These are phyloP conservation scores for Clusia tigrina DNA, from an alignment of 2,888 invertebrate species.

Conservation along the genomic window DNA sequence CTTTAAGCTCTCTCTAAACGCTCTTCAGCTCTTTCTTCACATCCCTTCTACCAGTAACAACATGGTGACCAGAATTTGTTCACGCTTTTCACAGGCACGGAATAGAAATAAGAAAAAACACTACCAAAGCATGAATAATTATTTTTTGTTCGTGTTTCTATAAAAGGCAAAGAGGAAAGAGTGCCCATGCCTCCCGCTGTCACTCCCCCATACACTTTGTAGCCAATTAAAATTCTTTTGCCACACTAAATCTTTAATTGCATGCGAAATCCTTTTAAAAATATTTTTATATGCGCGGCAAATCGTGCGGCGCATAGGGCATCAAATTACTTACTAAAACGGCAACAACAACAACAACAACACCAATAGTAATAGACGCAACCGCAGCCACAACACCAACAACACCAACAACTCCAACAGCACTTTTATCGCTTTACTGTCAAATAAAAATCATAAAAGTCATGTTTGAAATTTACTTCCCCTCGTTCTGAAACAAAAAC, in stretches of 20 bases:
- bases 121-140: too few species aligned
- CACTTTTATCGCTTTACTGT: slow-evolving; percentile 38
- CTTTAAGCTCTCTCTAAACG: too few species aligned
- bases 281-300: not conserved
- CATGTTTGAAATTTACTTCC: slow-evolving; percentile 40
- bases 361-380: not conserved
- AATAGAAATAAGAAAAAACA: too few species aligned
- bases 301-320: slow-evolving; percentile 4
- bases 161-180: too few species aligned
- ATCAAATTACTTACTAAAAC: not conserved
- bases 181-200: not conserved
- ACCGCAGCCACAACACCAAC: not conserved
- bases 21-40: too few species aligned
- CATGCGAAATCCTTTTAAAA: not conserved
- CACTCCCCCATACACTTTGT: too few species aligned
- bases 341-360: not conserved
- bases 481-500: slow-evolving; percentile 25
- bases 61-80: too few species aligned
- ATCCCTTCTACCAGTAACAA: too few species aligned
- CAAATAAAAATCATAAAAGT: slow-evolving; percentile 42
- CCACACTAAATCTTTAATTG: slow-evolving; percentile 11
- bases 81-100: too few species aligned
- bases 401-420: not conserved
- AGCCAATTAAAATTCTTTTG: slow-evolving; percentile 6
- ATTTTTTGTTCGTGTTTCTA: too few species aligned